phyloP scores from a whole-genome alignment of 2,797 vertebrate genomes.

The Trachurus trachurus region DNA sequence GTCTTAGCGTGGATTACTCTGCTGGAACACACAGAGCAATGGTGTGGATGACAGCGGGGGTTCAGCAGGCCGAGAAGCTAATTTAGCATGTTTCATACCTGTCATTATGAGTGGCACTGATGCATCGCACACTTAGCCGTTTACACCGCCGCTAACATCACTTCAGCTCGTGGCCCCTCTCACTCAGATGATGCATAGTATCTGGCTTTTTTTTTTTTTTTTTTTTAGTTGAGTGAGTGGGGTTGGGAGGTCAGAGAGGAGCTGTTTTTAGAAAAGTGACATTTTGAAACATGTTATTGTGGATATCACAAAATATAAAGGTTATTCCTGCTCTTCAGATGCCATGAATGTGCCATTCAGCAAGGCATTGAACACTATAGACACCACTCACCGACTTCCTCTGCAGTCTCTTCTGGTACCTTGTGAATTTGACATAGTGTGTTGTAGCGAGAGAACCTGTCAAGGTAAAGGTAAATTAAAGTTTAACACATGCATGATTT shows the following conservation, averaged over 20 bases:
- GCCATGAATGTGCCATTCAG: slow-evolving; percentile 19
- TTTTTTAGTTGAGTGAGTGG: slow-evolving; percentile 5
- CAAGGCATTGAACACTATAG: background rate
- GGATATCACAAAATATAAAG: slow-evolving; percentile 2
- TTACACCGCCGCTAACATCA: background rate
- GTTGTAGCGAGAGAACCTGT: slow-evolving; percentile 1
- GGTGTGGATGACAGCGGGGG: slow-evolving; percentile 34
- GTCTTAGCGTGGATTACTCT: background rate
- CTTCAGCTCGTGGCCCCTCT: background rate
- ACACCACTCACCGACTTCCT: background rate
- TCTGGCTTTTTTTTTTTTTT: too few relatives aligned
- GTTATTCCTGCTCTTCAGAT: slow-evolving; percentile 7
- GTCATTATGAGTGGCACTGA: slow-evolving; percentile 21
- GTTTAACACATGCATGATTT: slow-evolving; percentile 32
- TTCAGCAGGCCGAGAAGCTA: slow-evolving; percentile 22
- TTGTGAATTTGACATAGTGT: background rate
- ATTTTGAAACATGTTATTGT: slow-evolving; percentile 11
- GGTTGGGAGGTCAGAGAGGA: slow-evolving; percentile 3
- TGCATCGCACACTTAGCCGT: slow-evolving; percentile 17
- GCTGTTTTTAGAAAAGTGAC: slow-evolving; percentile 27
- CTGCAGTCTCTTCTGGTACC: background rate
- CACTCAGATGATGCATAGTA: background rate
- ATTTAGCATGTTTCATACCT: slow-evolving; percentile 30
- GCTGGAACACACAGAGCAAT: background rate
- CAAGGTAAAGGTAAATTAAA: slow-evolving; percentile 30